Evolutionary conservation across 1,140 invertebrate species (phyloP), one percentile per base, ranked within the genome.

Genomic region (Diplogasteroides magnus): DNA sequence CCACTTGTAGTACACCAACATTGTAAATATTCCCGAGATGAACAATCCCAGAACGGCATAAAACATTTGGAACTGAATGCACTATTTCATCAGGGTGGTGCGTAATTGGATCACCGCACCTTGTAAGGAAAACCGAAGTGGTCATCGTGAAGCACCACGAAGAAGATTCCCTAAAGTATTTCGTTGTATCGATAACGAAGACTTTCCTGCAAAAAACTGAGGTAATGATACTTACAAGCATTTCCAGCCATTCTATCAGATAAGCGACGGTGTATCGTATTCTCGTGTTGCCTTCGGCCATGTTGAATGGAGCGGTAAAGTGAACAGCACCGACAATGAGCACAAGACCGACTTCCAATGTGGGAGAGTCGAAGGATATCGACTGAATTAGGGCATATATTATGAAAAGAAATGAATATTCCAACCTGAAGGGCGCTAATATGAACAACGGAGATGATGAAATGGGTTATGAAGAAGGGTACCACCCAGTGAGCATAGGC

Each of bases 291-390:
- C 69, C 64, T 26, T 71, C 69, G 6, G 64, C 56, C 64, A 71
- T 71, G 26, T 71, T 71, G 64, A 71, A 71, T 2, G 69, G 69
- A 2, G 64, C 58, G 58, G 66, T 66, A 14, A 66, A 60, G 60
- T 71, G 69, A 31, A 71, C 65, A 14, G 61, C 2, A 28, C 61
- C 32, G 23, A 66, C 66, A 29, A 71, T 66, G 31, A 71, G 1
- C 1, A 71, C 23, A 19, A 71, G 23, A 1, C 62, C 48, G 19
- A 29, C 56, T 57, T 65, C 69, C 0, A 66, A 37, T 25, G 23
- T 26, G 0, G 69, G 62, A 32, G 27, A 48, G 23, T 31, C 28
- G 6, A 71, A 25, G 6, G 69, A 48, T 6, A 48, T 19, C 6
- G 37, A 48, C 37, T 48, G 37, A 48, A 48, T 11, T 11, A 11